Base-by-base conservation (phyloP, 2,113 vertebrate species). In the Neopipo cinnamomea region DNA sequence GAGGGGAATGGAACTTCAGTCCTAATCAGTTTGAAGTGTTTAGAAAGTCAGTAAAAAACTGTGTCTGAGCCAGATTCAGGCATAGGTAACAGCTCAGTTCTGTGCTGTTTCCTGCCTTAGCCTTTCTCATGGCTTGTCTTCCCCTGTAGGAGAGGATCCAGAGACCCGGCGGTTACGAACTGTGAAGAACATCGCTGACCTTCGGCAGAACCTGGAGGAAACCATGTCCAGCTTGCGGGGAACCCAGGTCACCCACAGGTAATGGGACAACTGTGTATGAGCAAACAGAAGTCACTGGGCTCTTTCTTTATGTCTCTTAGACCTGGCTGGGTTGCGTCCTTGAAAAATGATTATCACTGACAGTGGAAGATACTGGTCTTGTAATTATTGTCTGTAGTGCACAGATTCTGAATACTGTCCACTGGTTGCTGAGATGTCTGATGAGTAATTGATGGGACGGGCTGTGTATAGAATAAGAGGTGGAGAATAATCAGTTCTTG, bases 181-280 rank as follows among this genome's bases (percentile, higher is more conserved):
- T 0, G 99, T 99, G 82, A 99, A 99, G 81, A 99, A 99, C 98
- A 99, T 99, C 2, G 99, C 99, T 3, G 99, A 99, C 71, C 98
- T 99, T 20, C 98, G 99, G 39, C 99, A 99, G 96, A 99, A 99
- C 95, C 89, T 99, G 95, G 99, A 99, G 96, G 99, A 99, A 91
- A 99, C 99, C 17, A 99, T 99, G 99, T 99, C 99, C 85, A 99
- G 99, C 41, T 95, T 99, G 66, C 96, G 99, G 88, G 99, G 99
- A 96, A 99, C 99, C 87, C 99, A 99, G 97, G 98, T 99, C 96
- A 98, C 99, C 65, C 99, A 99, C 98, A 99, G 98, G 98, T 98
- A 92, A 44, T 5, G 22, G 4, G 10, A 4, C 27, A 33, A 11
- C 46, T 82, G 44, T 47, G 58, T 4, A 0, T 49, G 5, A 42